These are phyloP conservation scores for Talpa occidentalis DNA, from an alignment of 2,113 vertebrate genomes.

Conservation along the genomic window DNA sequence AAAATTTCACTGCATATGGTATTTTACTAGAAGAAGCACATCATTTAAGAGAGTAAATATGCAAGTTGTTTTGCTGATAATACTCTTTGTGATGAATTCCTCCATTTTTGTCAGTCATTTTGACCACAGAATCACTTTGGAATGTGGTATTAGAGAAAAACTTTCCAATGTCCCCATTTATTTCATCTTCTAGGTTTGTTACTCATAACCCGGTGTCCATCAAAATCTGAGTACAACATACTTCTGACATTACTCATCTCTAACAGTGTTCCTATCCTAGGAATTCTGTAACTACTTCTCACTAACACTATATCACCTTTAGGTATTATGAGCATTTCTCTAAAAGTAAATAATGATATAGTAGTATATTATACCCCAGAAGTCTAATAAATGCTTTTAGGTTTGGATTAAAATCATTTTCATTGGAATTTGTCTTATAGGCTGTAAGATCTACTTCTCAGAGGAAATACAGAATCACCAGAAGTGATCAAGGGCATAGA, in stretches of 20 bases:
- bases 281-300: slow-evolving; percentile 3
- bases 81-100: background rate
- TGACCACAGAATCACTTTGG: background rate
- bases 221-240: background rate
- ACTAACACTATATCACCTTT: background rate
- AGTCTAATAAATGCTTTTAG: background rate
- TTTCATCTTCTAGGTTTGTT: background rate
- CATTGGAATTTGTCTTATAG: background rate
- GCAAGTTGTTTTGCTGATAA: background rate
- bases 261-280: background rate
- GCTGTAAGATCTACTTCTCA: background rate
- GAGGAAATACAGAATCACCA: background rate
- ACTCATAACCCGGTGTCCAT: background rate
- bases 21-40: background rate
- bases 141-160: background rate
- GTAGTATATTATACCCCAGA: background rate
- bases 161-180: background rate
- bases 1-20: background rate
- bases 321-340: background rate
- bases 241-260: background rate
- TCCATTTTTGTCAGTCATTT: background rate
- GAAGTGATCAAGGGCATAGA: background rate
- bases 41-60: background rate
- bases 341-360: slow-evolving; percentile 18
- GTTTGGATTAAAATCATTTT: background rate